Evolutionary conservation across 1,140 invertebrate species (phyloP), one percentile per base, ranked within the genome.

Genomic region (Drosophila micromelanica): DNA sequence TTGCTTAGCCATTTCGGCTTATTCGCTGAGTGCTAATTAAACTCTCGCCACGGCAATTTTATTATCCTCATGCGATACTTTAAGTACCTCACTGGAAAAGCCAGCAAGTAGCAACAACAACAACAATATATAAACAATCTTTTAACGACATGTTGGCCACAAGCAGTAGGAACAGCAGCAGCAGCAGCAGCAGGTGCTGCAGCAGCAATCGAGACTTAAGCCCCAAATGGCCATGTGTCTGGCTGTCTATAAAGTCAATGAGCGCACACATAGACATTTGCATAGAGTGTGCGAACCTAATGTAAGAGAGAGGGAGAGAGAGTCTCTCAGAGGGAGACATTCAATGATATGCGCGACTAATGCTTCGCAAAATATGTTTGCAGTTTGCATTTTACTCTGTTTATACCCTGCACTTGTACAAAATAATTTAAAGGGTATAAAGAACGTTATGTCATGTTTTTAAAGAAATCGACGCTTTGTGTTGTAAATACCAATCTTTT

Each of bases 331-430:
- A 37, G 40, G 9, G 46, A 68, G 27, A 61, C 48, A 70, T 45
- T 74, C 75, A 89, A 86, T 82, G 78, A 82, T 86, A 82, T 82
- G 84, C 78, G 78, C 67, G 52, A 64, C 68, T 87, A 87, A 86
- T 86, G 84, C 84, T 74, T 57, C 71, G 51, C 49, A 86, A 86
- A 81, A 81, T 87, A 87, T 81, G 75, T 67, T 78, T 48, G 59
- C 61, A 65, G 46, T 54, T 70, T 56, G n/a, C 9, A 68, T 63
- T 70, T 64, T 13, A 20, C 38, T 72, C 40, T 35, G 23, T 42
- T 20, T n/a, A 59, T 60, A 60, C 57, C 27, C 27, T 37, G 12
- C 6, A 48, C 3, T 3, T 2, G 37, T 35, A 17, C 3, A 15
- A 46, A 35, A 32, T 35, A 9, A 2, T 32, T 13, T 30, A 23